Base-by-base conservation (phyloP, 2,888 invertebrate species). In the Agrotis segetum region DNA sequence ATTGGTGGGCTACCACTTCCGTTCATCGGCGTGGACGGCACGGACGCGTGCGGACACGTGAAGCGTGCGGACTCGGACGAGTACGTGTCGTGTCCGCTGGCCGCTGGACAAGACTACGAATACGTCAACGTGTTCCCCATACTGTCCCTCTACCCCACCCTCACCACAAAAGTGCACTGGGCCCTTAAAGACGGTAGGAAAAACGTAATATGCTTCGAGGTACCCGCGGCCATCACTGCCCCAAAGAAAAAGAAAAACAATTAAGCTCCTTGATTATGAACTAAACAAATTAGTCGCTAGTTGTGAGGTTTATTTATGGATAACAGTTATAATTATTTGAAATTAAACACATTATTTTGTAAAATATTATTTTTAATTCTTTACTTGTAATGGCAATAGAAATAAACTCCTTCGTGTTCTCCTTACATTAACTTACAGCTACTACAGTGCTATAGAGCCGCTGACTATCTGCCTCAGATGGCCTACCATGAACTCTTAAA, bases 1-100 rank as follows among this genome's bases (percentile, higher is more conserved):
- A 75, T 98, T 24, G 89, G 96, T 3, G 97, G 97, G 0, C 80
- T 98, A 0, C 96, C 97, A 0, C 90, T 98, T 64, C 98, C 98
- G 0, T 98, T 98, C 88, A 89, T 98, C 29, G 98, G 98, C 13
- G 97, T 98, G 58, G 97, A 97, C 83, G 97, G 97, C 14, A 96
- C 96, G 49, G 95, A 96, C 78, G 98, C 98, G 13, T 98, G 98
- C 84, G 90, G 93, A 4, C 93, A 96, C 68, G 93, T 96, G 69
- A 79, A 73, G 21, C 82, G 79, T 21, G 91, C 90, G 4, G 90
- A 89, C 5, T 65, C 76, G 1, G 95, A 91, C 60, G 96, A 96
- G 0, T 94, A 96, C 73, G 96, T 96, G 3, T 93, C 96, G 0
- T 98, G 98, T 81, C 97, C 98, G 0, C 92, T 98, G 55, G 96